Conservation (phyloP, 1,140 invertebrate species). For the Euschistus heros region DNA sequence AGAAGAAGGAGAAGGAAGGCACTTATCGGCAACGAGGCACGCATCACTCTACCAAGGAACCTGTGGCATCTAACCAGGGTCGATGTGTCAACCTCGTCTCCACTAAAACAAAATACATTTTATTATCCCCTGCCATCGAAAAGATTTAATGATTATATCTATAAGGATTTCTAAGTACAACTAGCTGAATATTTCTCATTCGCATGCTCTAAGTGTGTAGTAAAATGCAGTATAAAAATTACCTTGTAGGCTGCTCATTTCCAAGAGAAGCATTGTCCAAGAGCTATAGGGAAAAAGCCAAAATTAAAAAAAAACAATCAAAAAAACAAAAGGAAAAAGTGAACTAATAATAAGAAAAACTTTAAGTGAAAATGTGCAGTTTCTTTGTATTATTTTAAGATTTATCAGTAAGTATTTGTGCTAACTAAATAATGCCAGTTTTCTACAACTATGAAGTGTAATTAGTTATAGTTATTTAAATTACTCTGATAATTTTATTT, state of each 20-base stretch:
- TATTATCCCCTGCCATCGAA: background rate
- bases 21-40: conserved; percentile 83
- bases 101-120: conserved; percentile 30
- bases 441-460: too few species aligned
- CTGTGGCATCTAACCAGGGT: conserved; percentile 60
- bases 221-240: conserved; percentile 42
- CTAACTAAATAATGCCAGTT: too few species aligned
- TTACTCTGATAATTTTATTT: too few species aligned
- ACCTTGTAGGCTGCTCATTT: conserved; percentile 39
- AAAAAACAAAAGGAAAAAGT: conserved; percentile 33
- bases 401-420: too few species aligned
- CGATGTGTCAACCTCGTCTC: conserved; percentile 48
- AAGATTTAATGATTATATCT: background rate
- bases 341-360: background rate
- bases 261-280: conserved; percentile 42
- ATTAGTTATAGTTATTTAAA: too few species aligned
- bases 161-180: too few species aligned
- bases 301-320: conserved; percentile 31
- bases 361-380: too few species aligned
- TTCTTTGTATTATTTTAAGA: too few species aligned
- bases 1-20: conserved; percentile 77
- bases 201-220: conserved; percentile 22
- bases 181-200: background rate
- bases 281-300: conserved; percentile 41
- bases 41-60: conserved; percentile 74